phyloP scores from a whole-genome alignment of 1,140 invertebrate species.

The Lucilia cuprina region DNA sequence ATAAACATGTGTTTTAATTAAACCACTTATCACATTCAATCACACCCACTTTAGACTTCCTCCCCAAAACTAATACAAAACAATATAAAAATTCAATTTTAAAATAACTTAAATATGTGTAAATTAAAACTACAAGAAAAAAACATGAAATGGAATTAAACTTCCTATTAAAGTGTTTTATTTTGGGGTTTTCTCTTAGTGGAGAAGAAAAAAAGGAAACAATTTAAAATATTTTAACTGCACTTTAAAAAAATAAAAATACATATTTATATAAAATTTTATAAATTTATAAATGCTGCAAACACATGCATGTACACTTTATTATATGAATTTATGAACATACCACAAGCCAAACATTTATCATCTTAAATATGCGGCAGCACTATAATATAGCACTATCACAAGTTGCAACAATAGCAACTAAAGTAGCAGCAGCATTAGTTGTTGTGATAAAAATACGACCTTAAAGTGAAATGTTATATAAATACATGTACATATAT shows the following conservation, averaged over 20 bases:
- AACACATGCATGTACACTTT: not conserved
- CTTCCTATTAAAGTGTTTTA: conserved; percentile 25
- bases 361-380: conserved; percentile 4
- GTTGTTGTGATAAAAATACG: not conserved
- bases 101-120: not conserved
- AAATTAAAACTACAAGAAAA: not conserved
- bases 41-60: conserved; percentile 30
- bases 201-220: not conserved
- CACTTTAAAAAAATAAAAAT: conserved; percentile 16
- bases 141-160: not conserved
- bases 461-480: too few species aligned
- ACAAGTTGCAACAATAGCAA: not conserved
- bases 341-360: conserved; percentile 29
- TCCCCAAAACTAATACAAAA: not conserved
- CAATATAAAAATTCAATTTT: not conserved
- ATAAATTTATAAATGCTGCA: not conserved
- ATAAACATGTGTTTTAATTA: conserved; percentile 32
- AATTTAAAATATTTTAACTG: conserved; percentile 34
- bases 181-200: not conserved
- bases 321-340: not conserved
- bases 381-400: not conserved
- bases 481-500: too few species aligned
- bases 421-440: not conserved
- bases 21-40: conserved; percentile 34
- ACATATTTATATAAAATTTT: not conserved